Evolutionary conservation across 2,888 invertebrate genomes (phyloP).

Genomic region (Chymomyza amoena): DNA sequence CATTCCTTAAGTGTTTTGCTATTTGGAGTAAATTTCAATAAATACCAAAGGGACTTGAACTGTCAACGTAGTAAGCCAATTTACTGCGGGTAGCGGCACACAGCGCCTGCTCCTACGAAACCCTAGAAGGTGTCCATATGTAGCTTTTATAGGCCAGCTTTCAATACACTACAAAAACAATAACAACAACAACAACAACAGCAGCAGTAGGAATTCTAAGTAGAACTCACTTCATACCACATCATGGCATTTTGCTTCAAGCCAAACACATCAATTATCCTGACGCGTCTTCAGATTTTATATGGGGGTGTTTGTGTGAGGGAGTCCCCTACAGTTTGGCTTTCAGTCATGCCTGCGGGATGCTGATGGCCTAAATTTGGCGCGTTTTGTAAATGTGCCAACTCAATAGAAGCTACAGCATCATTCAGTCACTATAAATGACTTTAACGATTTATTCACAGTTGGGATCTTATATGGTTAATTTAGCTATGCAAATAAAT

Average conservation of each 20-base stretch:
- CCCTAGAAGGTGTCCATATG: background rate
- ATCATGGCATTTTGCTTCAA: constrained; percentile 28
- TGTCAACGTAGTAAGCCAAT: constrained; percentile 73
- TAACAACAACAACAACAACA: constrained; percentile 2
- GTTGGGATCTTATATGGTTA: background rate
- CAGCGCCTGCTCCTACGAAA: background rate
- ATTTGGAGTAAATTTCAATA: constrained; percentile 69
- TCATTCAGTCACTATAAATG: background rate
- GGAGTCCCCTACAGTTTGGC: constrained; percentile 16
- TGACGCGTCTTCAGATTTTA: constrained; percentile 46
- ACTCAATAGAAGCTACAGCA: background rate
- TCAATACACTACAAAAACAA: background rate
- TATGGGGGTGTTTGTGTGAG: constrained; percentile 11
- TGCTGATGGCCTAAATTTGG: background rate
- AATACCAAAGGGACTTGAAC: constrained; percentile 61
- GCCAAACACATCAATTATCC: constrained; percentile 69
- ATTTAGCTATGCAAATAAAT: background rate
- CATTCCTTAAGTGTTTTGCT: constrained; percentile 61
- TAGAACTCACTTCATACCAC: constrained; percentile 30
- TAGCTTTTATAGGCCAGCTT: background rate
- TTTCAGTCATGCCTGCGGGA: constrained; percentile 11
- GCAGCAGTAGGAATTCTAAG: constrained; percentile 51
- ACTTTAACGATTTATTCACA: background rate
- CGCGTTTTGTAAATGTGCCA: background rate
- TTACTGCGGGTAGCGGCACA: constrained; percentile 30